These are phyloP conservation scores for Camponotus pennsylvanicus DNA, from an alignment of 1,140 invertebrate genomes.

Conservation along the genomic window DNA sequence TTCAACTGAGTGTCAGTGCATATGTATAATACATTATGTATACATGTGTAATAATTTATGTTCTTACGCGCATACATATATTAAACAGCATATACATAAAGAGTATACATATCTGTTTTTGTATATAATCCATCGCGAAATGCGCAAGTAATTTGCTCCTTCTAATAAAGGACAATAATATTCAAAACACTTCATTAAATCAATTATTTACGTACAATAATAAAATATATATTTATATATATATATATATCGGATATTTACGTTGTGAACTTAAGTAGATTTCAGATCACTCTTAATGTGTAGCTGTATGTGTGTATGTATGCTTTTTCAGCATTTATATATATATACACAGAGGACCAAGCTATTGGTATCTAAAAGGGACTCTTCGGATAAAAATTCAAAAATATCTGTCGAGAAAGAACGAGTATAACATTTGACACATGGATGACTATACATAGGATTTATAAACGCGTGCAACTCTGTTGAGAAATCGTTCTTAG, in stretches of 20 bases:
- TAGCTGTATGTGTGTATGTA: constrained; percentile 67
- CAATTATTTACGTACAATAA: constrained; percentile 57
- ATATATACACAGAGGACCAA: constrained; percentile 65
- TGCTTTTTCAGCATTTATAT: constrained; percentile 50
- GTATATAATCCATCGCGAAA: constrained; percentile 36
- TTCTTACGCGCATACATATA: constrained; percentile 44
- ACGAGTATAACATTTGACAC: constrained; percentile 70
- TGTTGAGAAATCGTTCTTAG: constrained; percentile 70
- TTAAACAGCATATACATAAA: constrained; percentile 61
- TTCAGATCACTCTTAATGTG: constrained; percentile 79
- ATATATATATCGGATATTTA: constrained; percentile 65
- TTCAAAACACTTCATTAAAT: constrained; percentile 48
- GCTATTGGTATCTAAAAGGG: constrained; percentile 41
- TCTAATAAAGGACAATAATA: constrained; percentile 59
- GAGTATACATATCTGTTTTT: constrained; percentile 44
- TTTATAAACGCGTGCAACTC: constrained; percentile 67
- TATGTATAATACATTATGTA: constrained; percentile 65
- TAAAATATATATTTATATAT: constrained; percentile 69
- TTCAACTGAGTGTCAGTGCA: constrained; percentile 49
- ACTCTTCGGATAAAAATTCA: constrained; percentile 53
- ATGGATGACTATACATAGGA: constrained; percentile 73
- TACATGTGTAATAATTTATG: constrained; percentile 58
- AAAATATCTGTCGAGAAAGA: constrained; percentile 64
- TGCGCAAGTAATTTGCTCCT: constrained; percentile 28
- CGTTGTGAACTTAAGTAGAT: constrained; percentile 81